Percentiles rank a stretch among this genome's conserved stretches.
Conservation (phyloP, 2,113 vertebrate genomes). For the Heliornis fulica region DNA sequence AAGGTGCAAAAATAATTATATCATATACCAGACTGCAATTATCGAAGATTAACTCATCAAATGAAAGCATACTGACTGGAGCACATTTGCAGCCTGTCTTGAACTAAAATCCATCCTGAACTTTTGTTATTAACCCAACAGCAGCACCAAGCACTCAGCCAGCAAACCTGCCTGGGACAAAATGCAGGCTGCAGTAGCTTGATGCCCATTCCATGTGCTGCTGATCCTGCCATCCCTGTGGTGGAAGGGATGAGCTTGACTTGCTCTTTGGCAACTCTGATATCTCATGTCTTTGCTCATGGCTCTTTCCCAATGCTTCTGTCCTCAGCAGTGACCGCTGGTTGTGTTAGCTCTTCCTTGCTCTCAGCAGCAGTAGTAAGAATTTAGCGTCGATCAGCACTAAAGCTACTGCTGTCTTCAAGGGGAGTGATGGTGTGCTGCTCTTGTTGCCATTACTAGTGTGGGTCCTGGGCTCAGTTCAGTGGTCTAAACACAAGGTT, state of each 20-base stretch:
- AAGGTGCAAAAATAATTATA: background rate
- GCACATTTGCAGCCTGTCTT: background rate
- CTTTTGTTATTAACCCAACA: accelerated
- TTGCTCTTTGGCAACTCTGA: background rate
- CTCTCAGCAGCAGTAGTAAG: background rate
- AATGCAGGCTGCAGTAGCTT: background rate
- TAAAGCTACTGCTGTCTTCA: background rate
- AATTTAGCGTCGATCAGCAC: background rate
- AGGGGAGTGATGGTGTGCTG: background rate
- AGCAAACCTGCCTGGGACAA: background rate
- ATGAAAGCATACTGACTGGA: background rate
- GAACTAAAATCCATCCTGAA: accelerated
- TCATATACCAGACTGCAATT: background rate
- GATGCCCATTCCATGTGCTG: accelerated
- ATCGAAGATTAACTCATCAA: background rate
- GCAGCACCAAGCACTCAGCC: background rate
- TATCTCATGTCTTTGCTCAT: background rate
- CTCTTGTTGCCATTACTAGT: background rate
- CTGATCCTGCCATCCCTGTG: background rate
- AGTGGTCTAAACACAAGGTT: background rate
- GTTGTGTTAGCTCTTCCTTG: background rate
- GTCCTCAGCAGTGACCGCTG: accelerated
- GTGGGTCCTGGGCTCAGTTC: background rate
- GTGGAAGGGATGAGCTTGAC: background rate
- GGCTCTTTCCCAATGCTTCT: background rate